Evolutionary conservation across 2,113 vertebrate genomes (phyloP), one percentile per base, ranked within the genome.

Genomic region (Panthera leo): DNA sequence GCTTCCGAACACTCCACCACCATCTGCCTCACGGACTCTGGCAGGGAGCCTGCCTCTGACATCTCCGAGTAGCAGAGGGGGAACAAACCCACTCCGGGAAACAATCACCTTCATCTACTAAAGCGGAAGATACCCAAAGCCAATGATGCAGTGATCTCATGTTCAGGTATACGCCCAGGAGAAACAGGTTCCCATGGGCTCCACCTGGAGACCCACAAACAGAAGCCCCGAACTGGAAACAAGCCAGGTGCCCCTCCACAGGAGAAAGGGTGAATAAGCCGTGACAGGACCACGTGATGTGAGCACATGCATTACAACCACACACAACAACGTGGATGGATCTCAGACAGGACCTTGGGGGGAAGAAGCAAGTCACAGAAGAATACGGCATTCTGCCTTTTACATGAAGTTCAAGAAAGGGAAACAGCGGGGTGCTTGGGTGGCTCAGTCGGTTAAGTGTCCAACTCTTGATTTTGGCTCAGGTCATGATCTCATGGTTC

Each of bases 291-390:
- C 45, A 75, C 29, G 34, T 0, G 0, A 21, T 36, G 68, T 51
- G 14, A 39, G 71, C 14, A 11, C 29, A 18, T 1, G 0, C 8
- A 3, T 12, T 5, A 34, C 39, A 31, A 51, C 53, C 55, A 67
- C 16, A 14, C 7, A 10, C 3, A 7, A 31, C 8, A 1, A 51
- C 34, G 5, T 0, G 3, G 29, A 27, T 2, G 51, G 9, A 36
- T 7, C n/a, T 7, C 36, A 15, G 48, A 29, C 31, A 13, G 2
- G 18, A 12, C 16, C 7, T 3, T 5, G 18, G n/a, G 19, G 55
- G 27, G 53, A 29, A 55, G 87, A 36, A 3, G 42, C 48, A 3
- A 67, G 14, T 27, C 51, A 39, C 15, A 21, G 48, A 9, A 36
- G 18, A 63, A 39, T 2, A 27, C 19, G 8, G 10, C 13, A 23